Base-by-base conservation (phyloP, 2,797 vertebrate species). In the Corythornis leucogaster region DNA sequence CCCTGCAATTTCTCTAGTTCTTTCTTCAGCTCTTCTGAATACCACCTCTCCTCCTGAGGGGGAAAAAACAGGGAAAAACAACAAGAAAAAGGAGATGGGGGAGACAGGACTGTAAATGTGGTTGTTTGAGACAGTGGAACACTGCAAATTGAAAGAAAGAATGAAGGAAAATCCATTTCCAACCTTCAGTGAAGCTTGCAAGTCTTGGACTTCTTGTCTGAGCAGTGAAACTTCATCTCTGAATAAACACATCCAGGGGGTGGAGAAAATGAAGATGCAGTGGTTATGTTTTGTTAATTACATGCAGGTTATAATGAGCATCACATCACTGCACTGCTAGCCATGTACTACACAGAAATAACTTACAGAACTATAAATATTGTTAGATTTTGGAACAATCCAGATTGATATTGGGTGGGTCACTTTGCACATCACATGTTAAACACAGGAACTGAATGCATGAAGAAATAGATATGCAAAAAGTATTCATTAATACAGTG, bases 1-100 rank as follows among this genome's bases (percentile, higher is more conserved):
- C 99, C 99, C 98, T 99, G 99, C 92, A 99, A 98, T 98, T 99
- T 99, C 97, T 99, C 99, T 97, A 99, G 97, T 97, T 99, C 99
- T 94, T 99, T 99, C 98, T 99, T 99, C 95, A 99, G 97, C 96
- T 99, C 99, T 96, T 99, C 99, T 92, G 99, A 99, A 96, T 99
- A 99, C 99, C 99, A 99, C 89, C 98, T 98, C 97, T 99, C 99
- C 97, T 99, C 99, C 99, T 99, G 89, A 38, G n/a, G 25, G 51
- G 58, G 35, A 76, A 83, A 93, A 35, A 89, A 73, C 21, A 31
- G 53, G 53, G 46, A 68, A n/a, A 25, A 70, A 19, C 73, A 83
- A 95, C 43, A 78, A 69, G 57, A 66, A 42, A 89, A 81, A 19
- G 8, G 57, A 90, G 30, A 85, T 10, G 12, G 77, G 63, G 30